These are phyloP conservation scores for Parnassius orleans DNA, from an alignment of 2,888 invertebrate genomes.

Conservation along the genomic window DNA sequence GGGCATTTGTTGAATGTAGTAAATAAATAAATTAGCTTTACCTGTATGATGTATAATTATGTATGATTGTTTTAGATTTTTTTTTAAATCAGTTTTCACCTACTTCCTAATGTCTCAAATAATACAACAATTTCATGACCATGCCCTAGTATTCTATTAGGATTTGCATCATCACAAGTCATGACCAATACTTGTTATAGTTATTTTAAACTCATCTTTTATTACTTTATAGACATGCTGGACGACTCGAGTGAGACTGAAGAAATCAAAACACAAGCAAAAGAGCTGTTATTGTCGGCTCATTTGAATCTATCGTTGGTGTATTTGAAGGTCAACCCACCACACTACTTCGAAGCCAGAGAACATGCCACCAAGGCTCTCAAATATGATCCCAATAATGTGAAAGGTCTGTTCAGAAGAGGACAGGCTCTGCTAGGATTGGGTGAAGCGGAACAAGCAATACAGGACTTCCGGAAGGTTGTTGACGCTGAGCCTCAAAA, in stretches of 20 bases:
- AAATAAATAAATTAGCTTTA: too few species aligned
- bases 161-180: too few species aligned
- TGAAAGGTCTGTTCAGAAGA: slow-evolving; percentile 94
- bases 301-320: slow-evolving; percentile 92
- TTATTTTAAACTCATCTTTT: too few species aligned
- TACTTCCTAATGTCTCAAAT: too few species aligned
- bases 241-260: slow-evolving; percentile 50
- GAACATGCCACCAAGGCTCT: slow-evolving; percentile 90
- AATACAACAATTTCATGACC: too few species aligned
- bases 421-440: slow-evolving; percentile 89
- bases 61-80: too few species aligned
- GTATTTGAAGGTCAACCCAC: slow-evolving; percentile 87
- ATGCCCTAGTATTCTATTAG: too few species aligned
- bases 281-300: slow-evolving; percentile 83
- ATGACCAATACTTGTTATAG: too few species aligned
- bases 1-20: too few species aligned
- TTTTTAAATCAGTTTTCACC: too few species aligned
- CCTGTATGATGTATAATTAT: too few species aligned
- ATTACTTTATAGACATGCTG: slow-evolving; percentile 45
- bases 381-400: slow-evolving; percentile 86
- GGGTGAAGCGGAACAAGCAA: slow-evolving; percentile 89
- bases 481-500: slow-evolving; percentile 91
- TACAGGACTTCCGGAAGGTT: slow-evolving; percentile 88
- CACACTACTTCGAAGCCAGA: slow-evolving; percentile 85
- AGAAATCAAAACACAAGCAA: slow-evolving; percentile 45